Evolutionary conservation across 2,888 invertebrate species (phyloP), one percentile per base, ranked within the genome.

Genomic region (Anarsia innoxiella): DNA sequence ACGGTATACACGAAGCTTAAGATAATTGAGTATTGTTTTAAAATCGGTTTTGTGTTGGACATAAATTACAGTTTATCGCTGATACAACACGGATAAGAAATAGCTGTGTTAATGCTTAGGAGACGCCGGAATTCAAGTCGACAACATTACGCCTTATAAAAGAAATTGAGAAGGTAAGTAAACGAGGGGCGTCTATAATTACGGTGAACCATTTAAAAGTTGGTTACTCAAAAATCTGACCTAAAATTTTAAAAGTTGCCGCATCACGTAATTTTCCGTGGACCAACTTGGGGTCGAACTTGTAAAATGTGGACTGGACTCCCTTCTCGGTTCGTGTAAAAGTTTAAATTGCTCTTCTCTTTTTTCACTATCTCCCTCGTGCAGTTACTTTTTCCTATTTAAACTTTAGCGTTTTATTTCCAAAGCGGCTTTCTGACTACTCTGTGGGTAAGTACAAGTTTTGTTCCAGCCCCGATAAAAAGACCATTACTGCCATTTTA

Each of bases 351-450:
- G 76, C 66, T 64, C 57, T 59, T 61, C 58, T 58, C 66, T 75
- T 80, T 79, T 82, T 82, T 79, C 79, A 82, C 82, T 82, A 82
- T 80, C 79, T 76, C 60, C 57, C 61, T 45, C 59, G 55, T 65
- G 64, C 72, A 71, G 69, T 72, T 71, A 73, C 72, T 78, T 80
- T 80, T 80, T 78, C 77, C 75, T 75, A 79, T 83, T 78, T 78
- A 78, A 83, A 82, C 74, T 82, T 83, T 78, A 60, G 56, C 70
- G 64, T 74, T 82, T 78, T 76, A 70, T 79, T 78, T 71, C 64
- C 65, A 66, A 68, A 68, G n/a, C n/a, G 62, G 64, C 60, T 61
- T 42, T 37, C 10, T 16, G 23, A 28, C 34, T 28, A 27, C n/a
- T n/a, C n/a, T n/a, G 29, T 36, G 57, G 51, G 53, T 59, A 52